Base-by-base conservation (phyloP, 2,797 vertebrate species). In the Thripadectes ignobilis region DNA sequence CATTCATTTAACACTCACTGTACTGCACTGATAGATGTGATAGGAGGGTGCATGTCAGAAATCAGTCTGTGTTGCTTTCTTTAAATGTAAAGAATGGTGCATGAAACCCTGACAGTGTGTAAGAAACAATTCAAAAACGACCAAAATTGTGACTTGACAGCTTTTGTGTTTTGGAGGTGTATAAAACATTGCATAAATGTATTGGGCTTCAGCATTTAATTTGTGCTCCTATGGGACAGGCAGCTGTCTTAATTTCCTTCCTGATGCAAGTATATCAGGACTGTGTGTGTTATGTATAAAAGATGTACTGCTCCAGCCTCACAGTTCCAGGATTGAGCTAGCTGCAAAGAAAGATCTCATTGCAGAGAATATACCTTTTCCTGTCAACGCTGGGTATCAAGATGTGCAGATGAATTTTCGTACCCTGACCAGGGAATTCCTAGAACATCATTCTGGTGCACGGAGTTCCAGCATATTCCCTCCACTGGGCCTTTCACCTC, bases 91-190 rank as follows among this genome's bases (percentile, higher is more conserved):
- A 95, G 94, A 96, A 94, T 9, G 7, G 75, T 67, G 92, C 71
- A 77, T 89, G 86, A 96, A 96, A 86, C 85, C 76, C 88, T 97
- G 92, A 95, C 95, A 96, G 71, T 88, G 88, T 91, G 94, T 91
- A 93, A 94, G 91, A 96, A 96, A 96, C 93, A 96, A 96, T 88
- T 94, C 95, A 95, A 95, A 93, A 96, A 2, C 19, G 55, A 84
- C 93, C 91, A 94, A 95, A 96, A 95, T 93, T 76, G 71, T 94
- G 82, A 92, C 89, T 96, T 88, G 62, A 71, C 62, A 76, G 79
- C 89, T 95, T 95, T 91, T 97, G 96, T 92, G 82, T 95, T 89
- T 75, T 95, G 92, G 86, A 94, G 66, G 67, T 87, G 23, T 63
- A 27, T 73, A 84, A 93, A 90, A 94, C 71, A 77, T 78, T 81